phyloP scores from a whole-genome alignment of 2,113 vertebrate genomes.

The Pygoscelis adeliae region DNA sequence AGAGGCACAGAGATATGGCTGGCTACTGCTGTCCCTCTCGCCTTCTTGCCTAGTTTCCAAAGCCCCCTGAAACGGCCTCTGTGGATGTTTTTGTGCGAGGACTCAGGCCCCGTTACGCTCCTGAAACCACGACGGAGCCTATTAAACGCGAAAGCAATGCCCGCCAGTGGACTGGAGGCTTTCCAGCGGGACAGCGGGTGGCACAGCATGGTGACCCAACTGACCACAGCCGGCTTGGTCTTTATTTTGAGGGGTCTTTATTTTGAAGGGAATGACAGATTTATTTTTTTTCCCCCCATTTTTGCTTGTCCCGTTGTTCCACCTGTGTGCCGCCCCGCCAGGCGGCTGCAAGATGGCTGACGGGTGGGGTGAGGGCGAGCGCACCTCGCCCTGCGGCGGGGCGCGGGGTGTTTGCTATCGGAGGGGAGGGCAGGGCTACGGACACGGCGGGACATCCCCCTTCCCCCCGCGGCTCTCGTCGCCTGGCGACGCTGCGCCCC shows the following conservation, averaged over 20 bases:
- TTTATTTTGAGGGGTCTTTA: too few relatives aligned
- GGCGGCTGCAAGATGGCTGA: background rate
- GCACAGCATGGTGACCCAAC: background rate
- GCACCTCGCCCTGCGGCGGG: background rate
- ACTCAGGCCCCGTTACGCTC: rapidly evolving
- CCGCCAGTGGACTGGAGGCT: too few relatives aligned
- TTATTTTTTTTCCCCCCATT: too few relatives aligned
- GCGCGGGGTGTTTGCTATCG: background rate
- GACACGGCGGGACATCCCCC: background rate
- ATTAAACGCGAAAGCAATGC: rapidly evolving
- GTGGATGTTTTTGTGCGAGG: background rate
- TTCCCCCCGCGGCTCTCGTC: rapidly evolving
- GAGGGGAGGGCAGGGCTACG: too few relatives aligned
- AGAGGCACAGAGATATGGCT: too few relatives aligned
- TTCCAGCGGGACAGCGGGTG: background rate
- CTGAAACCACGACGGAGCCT: background rate
- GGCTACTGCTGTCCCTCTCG: rapidly evolving
- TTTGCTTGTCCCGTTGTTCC: background rate
- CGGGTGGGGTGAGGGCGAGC: background rate
- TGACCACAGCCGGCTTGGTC: background rate
- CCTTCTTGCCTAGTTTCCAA: background rate
- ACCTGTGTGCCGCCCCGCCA: rapidly evolving
- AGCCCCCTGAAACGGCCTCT: rapidly evolving
- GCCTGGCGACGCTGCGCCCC: too few relatives aligned
- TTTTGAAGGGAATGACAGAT: background rate